Evolutionary conservation across 2,888 invertebrate species (phyloP).

Genomic region (Hyles lineata): DNA sequence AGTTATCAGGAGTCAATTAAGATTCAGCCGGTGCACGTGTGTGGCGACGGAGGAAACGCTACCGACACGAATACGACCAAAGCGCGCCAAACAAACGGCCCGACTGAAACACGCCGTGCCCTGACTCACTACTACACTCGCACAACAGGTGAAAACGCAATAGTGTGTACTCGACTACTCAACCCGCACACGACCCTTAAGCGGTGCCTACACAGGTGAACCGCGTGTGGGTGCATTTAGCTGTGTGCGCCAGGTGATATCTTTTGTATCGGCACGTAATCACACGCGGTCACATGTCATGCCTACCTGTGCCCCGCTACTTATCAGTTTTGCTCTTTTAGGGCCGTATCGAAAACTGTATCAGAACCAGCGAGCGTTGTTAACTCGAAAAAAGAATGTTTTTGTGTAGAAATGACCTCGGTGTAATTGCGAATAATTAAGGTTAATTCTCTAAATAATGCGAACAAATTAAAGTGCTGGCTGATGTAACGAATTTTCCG

Average conservation of each 20-base stretch:
- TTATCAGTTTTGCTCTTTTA: slow-evolving; percentile 76
- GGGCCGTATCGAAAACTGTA: slow-evolving; percentile 60
- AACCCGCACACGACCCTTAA: slow-evolving; percentile 73
- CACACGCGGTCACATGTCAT: slow-evolving; percentile 79
- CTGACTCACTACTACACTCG: slow-evolving; percentile 72
- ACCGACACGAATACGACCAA: slow-evolving; percentile 67
- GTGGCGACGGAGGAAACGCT: slow-evolving; percentile 48
- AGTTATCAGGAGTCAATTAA: slow-evolving; percentile 73
- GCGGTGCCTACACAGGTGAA: slow-evolving; percentile 78
- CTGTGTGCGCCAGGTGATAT: slow-evolving; percentile 74
- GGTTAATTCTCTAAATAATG: slow-evolving; percentile 34
- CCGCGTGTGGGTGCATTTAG: slow-evolving; percentile 68
- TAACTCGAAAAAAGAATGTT: slow-evolving; percentile 34
- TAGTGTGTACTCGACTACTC: slow-evolving; percentile 73
- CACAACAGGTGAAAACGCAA: slow-evolving; percentile 80
- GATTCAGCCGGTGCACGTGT: slow-evolving; percentile 73
- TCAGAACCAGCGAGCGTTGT: slow-evolving; percentile 37
- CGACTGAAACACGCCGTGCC: slow-evolving; percentile 71
- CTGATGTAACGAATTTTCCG: slow-evolving; percentile 48
- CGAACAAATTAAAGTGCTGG: slow-evolving; percentile 37
- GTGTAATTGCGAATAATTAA: neutral
- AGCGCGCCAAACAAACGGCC: slow-evolving; percentile 77
- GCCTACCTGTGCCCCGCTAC: slow-evolving; percentile 77
- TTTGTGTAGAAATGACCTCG: slow-evolving; percentile 8
- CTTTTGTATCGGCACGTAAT: slow-evolving; percentile 60